phyloP scores from a whole-genome alignment of 2,888 invertebrate genomes.

The Orchesella flavescens region DNA sequence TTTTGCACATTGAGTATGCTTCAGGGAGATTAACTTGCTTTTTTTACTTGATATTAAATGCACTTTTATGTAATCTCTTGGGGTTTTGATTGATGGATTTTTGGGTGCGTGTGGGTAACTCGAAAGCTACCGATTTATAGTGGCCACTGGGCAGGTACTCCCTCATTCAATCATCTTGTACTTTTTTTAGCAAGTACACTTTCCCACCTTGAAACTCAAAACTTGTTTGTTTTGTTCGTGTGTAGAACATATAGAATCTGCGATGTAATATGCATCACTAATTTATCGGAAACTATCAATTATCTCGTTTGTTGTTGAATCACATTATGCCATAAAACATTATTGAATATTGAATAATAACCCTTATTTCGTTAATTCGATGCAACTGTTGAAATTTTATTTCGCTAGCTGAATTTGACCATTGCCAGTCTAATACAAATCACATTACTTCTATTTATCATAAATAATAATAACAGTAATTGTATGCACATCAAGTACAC shows the following conservation, averaged over 20 bases:
- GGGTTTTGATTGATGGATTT: conserved; percentile 1
- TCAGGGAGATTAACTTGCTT: conserved; percentile 8
- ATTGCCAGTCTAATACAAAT: too few relatives aligned
- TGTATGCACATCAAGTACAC: too few relatives aligned
- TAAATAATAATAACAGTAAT: too few relatives aligned
- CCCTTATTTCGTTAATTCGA: conserved; percentile 43
- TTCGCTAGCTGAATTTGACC: too few relatives aligned
- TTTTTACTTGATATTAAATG: not conserved
- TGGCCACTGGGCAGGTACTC: too few relatives aligned
- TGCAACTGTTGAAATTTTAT: conserved; percentile 25
- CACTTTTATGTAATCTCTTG: not conserved
- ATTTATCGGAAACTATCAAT: conserved; percentile 41
- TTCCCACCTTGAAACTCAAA: conserved; percentile 11
- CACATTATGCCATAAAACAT: conserved; percentile 29
- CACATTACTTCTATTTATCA: too few relatives aligned
- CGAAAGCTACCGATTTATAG: conserved; percentile 1
- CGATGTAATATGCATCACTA: conserved; percentile 8
- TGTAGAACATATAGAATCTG: not conserved
- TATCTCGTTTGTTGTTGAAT: conserved; percentile 54
- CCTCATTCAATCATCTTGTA: too few relatives aligned
- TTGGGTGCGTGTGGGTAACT: conserved; percentile 7
- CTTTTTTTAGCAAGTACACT: not conserved
- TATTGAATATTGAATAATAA: conserved; percentile 49
- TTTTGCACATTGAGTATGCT: not conserved
- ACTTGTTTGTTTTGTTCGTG: conserved; percentile 26